Evolutionary conservation across 2,888 invertebrate genomes (phyloP).

Genomic region (Myopa tessellatipennis): DNA sequence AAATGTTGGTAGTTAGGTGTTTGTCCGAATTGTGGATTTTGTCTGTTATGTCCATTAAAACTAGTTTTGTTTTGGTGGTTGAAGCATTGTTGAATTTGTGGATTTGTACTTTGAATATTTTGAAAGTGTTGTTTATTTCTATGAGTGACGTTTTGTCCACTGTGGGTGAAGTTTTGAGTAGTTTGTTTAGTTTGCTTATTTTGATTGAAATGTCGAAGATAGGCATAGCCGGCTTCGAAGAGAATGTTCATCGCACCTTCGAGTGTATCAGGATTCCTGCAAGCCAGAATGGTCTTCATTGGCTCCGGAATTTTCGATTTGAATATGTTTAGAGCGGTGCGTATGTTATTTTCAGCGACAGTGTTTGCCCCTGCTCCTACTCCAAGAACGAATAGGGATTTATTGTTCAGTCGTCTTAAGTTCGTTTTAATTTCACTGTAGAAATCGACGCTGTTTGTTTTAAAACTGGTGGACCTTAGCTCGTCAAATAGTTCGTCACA

Average conservation of each 20-base stretch:
- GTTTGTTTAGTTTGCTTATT: neutral
- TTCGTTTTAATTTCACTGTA: neutral
- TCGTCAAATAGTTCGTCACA: slow-evolving; percentile 4
- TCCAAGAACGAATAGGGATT: neutral
- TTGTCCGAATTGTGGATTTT: neutral
- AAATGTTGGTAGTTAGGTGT: neutral
- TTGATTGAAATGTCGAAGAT: neutral
- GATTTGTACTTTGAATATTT: neutral
- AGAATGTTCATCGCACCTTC: neutral
- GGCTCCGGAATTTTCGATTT: neutral
- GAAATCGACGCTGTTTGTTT: slow-evolving; percentile 9
- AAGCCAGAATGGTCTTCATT: neutral
- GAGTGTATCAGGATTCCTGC: neutral
- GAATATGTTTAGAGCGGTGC: neutral
- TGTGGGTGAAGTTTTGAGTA: neutral
- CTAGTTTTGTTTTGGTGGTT: neutral
- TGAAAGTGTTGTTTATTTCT: neutral
- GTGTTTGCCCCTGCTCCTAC: neutral
- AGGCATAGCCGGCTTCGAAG: neutral
- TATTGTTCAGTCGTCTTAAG: neutral
- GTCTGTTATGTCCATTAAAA: neutral
- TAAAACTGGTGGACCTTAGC: neutral
- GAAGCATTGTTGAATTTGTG: too few species aligned
- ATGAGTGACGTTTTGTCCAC: too few species aligned
- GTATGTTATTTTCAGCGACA: neutral